Base-by-base conservation (phyloP, 2,797 vertebrate genomes). In the Enteromius treurensis region DNA sequence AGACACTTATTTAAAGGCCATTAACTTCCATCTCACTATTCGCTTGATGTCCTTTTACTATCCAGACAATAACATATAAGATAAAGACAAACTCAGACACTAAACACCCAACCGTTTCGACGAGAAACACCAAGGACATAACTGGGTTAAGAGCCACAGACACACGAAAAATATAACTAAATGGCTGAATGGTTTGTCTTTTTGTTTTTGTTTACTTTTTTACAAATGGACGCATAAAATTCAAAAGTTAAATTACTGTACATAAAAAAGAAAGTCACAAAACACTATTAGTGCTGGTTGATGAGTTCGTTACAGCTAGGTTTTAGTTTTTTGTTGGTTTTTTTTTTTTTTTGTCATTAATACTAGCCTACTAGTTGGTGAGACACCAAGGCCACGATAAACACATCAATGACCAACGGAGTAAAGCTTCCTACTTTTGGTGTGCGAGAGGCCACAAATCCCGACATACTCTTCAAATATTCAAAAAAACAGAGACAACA, bases 341-440 rank as follows among this genome's bases (percentile, higher is more conserved):
- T 9, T 37, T 29, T 37, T 70, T 10, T 0, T 47, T 17, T 2
- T 73, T 81, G 55, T 51, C 51, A 62, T 76, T 80, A 82, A 82
- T 82, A 79, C 81, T 85, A 81, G 77, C 76, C 74, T 75, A 81
- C 80, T 64, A 64, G 65, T 84, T 84, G 81, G 84, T 88, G 85
- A 82, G 87, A 84, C 81, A 86, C 79, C 87, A 87, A 88, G 87
- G 87, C 86, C 87, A 86, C 82, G 32, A 86, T 83, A 77, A 84
- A 83, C 84, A 71, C 71, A 86, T 84, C 70, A 68, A 81, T 83
- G 85, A 82, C 76, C 47, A 65, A 77, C 10, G 49, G 37, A 77
- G 71, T 88, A 88, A 88, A 88, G 86, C 87, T 88, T 75, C 77
- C 81, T 84, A 87, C 86, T 80, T 86, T 88, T 83, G 87, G 87